Conservation (phyloP, 2,888 invertebrate species). For the Corythucha ciliata region DNA sequence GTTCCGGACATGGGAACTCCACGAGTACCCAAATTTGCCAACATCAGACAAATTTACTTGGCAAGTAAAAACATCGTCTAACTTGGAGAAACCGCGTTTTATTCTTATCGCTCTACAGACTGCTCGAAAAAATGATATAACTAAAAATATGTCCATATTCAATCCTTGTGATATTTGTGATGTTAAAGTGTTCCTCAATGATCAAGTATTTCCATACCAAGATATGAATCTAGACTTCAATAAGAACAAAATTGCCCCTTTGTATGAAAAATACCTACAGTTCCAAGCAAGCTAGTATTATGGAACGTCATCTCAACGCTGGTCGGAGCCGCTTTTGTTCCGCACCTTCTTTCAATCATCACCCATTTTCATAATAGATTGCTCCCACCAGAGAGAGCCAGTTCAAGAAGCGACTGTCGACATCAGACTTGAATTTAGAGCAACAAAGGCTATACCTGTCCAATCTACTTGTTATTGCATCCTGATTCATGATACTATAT, state of each 20-base stretch:
- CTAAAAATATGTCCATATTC: constrained; percentile 32
- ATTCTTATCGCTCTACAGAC: constrained; percentile 41
- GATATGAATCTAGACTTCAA: constrained; percentile 38
- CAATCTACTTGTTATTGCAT: constrained; percentile 21
- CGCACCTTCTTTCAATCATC: constrained; percentile 4
- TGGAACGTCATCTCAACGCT: constrained; percentile 37
- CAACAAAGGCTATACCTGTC: constrained; percentile 4
- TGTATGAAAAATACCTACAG: not conserved
- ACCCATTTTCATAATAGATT: constrained; percentile 9
- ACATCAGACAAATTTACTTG: not conserved
- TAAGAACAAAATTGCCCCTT: constrained; percentile 31
- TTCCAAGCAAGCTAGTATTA: constrained; percentile 9
- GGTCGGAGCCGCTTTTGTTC: constrained; percentile 32
- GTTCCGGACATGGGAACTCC: constrained; percentile 15
- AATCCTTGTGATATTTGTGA: constrained; percentile 38
- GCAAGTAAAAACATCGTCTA: constrained; percentile 35
- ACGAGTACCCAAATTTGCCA: constrained; percentile 12
- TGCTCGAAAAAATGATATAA: constrained; percentile 37
- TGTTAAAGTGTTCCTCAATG: constrained; percentile 40
- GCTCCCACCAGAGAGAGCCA: constrained; percentile 5
- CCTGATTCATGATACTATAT: constrained; percentile 3
- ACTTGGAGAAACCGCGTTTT: constrained; percentile 40
- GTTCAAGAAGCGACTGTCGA: constrained; percentile 1
- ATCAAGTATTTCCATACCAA: constrained; percentile 39
- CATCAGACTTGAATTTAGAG: constrained; percentile 13